Percentiles rank a stretch among this genome's conserved stretches.
phyloP scores from a whole-genome alignment of 2,888 invertebrate genomes.

The Timema podura region DNA sequence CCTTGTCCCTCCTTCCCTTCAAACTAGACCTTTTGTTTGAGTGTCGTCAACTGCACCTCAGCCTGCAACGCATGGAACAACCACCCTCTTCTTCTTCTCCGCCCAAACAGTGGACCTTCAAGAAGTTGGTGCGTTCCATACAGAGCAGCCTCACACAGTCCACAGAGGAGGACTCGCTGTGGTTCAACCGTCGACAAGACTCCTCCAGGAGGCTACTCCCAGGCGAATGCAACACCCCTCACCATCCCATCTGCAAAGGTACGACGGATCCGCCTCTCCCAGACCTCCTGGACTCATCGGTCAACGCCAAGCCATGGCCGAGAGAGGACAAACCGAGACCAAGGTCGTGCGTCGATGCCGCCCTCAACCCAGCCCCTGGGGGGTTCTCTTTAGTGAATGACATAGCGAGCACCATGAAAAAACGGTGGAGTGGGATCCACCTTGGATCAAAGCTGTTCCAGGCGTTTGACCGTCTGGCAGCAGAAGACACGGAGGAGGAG shows the following conservation, averaged over 20 bases:
- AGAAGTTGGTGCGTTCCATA: constrained; percentile 55
- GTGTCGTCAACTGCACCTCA: constrained; percentile 69
- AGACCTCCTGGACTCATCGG: constrained; percentile 55
- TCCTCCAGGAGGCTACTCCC: constrained; percentile 43
- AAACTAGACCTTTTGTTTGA: constrained; percentile 77
- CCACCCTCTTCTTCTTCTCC: constrained; percentile 48
- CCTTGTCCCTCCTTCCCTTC: constrained; percentile 74
- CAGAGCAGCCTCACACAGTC: constrained; percentile 49
- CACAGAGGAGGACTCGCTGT: constrained; percentile 23
- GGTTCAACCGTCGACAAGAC: constrained; percentile 10
- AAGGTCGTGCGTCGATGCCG: constrained; percentile 64
- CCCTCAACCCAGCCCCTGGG: constrained; percentile 20
- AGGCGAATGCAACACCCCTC: constrained; percentile 50
- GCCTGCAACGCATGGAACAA: constrained; percentile 65
- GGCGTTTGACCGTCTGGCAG: constrained; percentile 64
- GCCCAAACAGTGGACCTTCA: constrained; percentile 43
- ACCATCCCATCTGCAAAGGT: constrained; percentile 47
- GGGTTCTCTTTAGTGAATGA: constrained; percentile 41
- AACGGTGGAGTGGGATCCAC: constrained; percentile 71
- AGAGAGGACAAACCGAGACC: constrained; percentile 49
- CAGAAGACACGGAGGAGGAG: constrained; percentile 62
- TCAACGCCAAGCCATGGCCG: constrained; percentile 47
- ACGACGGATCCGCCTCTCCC: constrained; percentile 54
- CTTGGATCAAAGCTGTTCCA: constrained; percentile 67
- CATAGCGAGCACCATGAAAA: constrained; percentile 49